phyloP scores from a whole-genome alignment of 2,113 vertebrate genomes.

The Sigmodon hispidus region DNA sequence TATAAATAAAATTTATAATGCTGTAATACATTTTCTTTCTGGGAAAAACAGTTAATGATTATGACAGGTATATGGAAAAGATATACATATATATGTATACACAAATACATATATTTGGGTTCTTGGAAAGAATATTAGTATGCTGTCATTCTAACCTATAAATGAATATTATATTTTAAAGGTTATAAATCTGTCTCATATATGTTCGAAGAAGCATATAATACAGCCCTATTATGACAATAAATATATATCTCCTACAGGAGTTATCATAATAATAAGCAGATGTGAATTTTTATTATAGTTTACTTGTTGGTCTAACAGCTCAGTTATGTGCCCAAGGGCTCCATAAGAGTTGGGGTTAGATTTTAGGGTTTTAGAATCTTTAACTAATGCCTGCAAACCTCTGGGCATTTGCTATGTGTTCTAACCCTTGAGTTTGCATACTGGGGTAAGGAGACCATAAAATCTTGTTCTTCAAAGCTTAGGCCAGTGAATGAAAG shows the following conservation, averaged over 20 bases:
- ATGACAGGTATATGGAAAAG: slow-evolving; percentile 22
- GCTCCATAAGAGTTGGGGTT: not conserved
- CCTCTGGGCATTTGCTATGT: not conserved
- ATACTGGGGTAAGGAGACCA: not conserved
- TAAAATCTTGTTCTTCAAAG: not conserved
- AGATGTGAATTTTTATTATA: slow-evolving; percentile 67
- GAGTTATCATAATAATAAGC: slow-evolving; percentile 61
- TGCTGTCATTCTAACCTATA: not conserved
- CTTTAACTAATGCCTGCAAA: slow-evolving; percentile 10
- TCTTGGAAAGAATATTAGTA: slow-evolving; percentile 44
- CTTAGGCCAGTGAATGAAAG: not conserved
- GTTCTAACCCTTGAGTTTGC: not conserved
- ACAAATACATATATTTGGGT: slow-evolving; percentile 2
- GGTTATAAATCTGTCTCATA: slow-evolving; percentile 59
- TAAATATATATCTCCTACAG: not conserved
- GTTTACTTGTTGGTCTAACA: slow-evolving; percentile 56
- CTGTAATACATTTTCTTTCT: slow-evolving; percentile 48
- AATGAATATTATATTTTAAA: slow-evolving; percentile 50
- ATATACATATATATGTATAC: not conserved
- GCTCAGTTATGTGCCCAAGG: slow-evolving; percentile 14
- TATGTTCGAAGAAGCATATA: slow-evolving; percentile 52
- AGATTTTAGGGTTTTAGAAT: slow-evolving; percentile 31
- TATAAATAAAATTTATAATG: slow-evolving; percentile 60
- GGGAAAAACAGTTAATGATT: slow-evolving; percentile 40
- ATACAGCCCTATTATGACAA: not conserved